Evolutionary conservation across 2,797 vertebrate genomes (phyloP), one percentile per base, ranked within the genome.

Genomic region (Pterois miles): DNA sequence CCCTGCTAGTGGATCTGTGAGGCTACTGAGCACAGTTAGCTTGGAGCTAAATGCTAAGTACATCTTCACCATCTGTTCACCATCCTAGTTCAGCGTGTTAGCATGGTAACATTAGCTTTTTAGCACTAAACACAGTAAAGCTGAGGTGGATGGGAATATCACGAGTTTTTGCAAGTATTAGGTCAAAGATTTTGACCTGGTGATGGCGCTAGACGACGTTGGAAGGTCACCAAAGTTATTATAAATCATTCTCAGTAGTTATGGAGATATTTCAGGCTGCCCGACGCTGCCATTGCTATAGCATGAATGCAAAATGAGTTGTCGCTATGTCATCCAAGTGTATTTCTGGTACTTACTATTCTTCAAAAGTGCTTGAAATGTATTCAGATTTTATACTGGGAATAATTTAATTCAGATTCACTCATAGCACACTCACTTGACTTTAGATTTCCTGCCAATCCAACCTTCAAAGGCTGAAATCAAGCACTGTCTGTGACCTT

Each of bases 391-490:
- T 34, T 65, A 64, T 33, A 2, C 29, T 25, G 22, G 18, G 14
- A 54, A 52, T 33, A 23, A 38, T 65, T 46, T 6, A 11, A 43
- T 59, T 56, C 34, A 56, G 11, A 70, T 63, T 34, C 9, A 16
- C 34, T 54, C 59, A 66, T 4, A 20, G 18, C 9, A 18, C 12
- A 10, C 36, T 23, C 2, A 10, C 3, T 33, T 58, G 34, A 29
- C 48, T 23, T 62, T 3, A 36, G 18, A 60, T 46, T 46, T 14
- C 20, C 9, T 48, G 11, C 14, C 54, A 59, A 11, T 68, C 14
- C 18, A 56, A 25, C 71, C 8, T 58, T 65, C 25, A 73, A 53
- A 73, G 34, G 36, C 20, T 40, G 9, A 70, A 63, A 74, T 34
- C 8, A 20, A 29, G 1, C 2, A 1, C 10, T 5, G 31, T 23